Percentiles rank a stretch among this genome's conserved stretches.
These are phyloP conservation scores for Lathamus discolor DNA, from an alignment of 2,113 vertebrate genomes.

Conservation along the genomic window DNA sequence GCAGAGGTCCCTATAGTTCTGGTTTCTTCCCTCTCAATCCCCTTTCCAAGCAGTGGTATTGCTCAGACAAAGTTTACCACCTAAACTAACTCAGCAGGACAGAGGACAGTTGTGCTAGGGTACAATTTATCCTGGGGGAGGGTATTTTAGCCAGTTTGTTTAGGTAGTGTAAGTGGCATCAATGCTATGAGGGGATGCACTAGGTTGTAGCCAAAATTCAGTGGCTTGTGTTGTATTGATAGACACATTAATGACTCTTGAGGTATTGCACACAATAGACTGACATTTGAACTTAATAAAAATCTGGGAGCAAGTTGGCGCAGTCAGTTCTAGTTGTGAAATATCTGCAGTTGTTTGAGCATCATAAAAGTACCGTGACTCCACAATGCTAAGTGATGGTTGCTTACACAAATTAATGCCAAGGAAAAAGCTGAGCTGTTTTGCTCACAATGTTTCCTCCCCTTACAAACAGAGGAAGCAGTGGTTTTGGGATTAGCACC, in stretches of 20 bases:
- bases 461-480: slow-evolving; percentile 2
- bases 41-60: not conserved
- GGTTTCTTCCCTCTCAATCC: slow-evolving; percentile 3
- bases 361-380: not conserved
- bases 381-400: not conserved
- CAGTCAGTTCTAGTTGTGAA: not conserved
- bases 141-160: not conserved
- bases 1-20: slow-evolving; percentile 32
- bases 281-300: not conserved
- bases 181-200: too few species aligned
- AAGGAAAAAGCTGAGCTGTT: not conserved
- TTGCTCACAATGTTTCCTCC: not conserved
- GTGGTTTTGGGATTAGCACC: not conserved
- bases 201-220: not conserved
- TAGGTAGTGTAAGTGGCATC: not conserved
- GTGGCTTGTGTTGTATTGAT: not conserved
- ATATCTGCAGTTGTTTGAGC: not conserved
- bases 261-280: not conserved
- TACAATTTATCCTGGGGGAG: not conserved
- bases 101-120: not conserved
- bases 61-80: not conserved
- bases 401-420: not conserved
- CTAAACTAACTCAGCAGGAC: not conserved
- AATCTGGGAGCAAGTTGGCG: not conserved
- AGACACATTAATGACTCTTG: not conserved